Conservation (phyloP, 2,888 invertebrate genomes). For the Oscheius sp. region DNA sequence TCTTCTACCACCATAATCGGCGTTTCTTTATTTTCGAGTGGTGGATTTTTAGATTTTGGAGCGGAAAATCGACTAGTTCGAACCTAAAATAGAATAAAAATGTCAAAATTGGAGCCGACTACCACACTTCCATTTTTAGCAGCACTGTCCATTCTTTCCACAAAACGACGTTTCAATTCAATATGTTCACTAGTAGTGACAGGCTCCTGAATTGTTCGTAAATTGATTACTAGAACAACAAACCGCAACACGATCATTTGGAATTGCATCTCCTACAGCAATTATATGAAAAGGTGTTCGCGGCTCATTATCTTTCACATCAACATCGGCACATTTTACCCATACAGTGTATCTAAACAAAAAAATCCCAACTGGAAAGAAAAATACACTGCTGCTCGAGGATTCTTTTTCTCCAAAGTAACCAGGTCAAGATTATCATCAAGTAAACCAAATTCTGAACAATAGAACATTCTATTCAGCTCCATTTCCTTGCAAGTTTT, state of each 20-base stretch:
- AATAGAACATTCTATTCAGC: constrained; percentile 26
- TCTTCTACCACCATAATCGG: no score
- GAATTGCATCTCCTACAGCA: neutral
- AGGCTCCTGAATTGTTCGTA: neutral
- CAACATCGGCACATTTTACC: neutral
- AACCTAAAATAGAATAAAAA: no score
- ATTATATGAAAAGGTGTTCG: constrained; percentile 19
- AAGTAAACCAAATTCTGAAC: constrained; percentile 22
- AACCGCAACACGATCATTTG: constrained; percentile 13
- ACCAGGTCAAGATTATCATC: constrained; percentile 26
- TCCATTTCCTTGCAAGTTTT: neutral
- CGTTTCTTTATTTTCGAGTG: no score
- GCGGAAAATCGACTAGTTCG: constrained; percentile 1
- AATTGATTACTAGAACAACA: neutral
- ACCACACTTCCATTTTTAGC: neutral
- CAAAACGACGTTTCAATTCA: neutral
- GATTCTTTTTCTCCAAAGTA: neutral
- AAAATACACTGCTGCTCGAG: neutral
- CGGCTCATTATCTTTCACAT: neutral
- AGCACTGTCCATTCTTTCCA: neutral
- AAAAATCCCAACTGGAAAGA: neutral
- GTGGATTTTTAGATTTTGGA: neutral
- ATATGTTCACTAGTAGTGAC: neutral
- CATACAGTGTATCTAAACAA: constrained; percentile 9
- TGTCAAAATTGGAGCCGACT: no score